A percentile compares a stretch with the other conserved stretches of the same genome.
phyloP scores from a whole-genome alignment of 2,797 vertebrate genomes.

The Melanotaenia boesemani region DNA sequence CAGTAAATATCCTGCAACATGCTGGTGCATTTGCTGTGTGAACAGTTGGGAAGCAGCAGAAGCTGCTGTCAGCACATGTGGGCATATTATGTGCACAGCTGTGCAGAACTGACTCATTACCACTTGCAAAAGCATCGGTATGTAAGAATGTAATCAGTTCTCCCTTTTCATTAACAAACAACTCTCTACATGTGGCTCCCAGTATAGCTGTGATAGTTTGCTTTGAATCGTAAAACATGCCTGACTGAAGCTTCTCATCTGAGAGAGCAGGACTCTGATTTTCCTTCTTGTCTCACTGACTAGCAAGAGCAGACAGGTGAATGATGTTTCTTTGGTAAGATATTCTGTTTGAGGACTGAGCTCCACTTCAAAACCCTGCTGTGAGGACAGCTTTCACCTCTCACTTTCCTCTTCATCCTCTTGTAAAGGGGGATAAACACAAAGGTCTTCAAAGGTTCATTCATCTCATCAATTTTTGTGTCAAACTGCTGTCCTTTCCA shows the following conservation, averaged over 20 bases:
- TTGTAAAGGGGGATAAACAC: slow-evolving; percentile 54
- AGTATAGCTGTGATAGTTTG: slow-evolving; percentile 26
- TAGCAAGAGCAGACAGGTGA: slow-evolving; percentile 62
- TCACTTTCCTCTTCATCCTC: slow-evolving; percentile 54
- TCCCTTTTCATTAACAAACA: slow-evolving; percentile 51
- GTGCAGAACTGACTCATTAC: slow-evolving; percentile 69
- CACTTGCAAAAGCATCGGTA: slow-evolving; percentile 56
- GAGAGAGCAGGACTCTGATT: slow-evolving; percentile 60
- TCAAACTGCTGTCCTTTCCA: slow-evolving; percentile 6
- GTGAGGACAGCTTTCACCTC: slow-evolving; percentile 69
- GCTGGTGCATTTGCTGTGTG: slow-evolving; percentile 41
- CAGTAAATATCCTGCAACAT: slow-evolving; percentile 18
- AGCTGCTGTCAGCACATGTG: slow-evolving; percentile 65
- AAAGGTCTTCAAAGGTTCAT: slow-evolving; percentile 67
- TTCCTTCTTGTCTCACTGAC: slow-evolving; percentile 49
- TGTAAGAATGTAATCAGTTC: slow-evolving; percentile 57
- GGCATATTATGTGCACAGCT: slow-evolving; percentile 68
- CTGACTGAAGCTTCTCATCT: slow-evolving; percentile 31
- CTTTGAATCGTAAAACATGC: slow-evolving; percentile 9
- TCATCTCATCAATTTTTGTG: slow-evolving; percentile 60
- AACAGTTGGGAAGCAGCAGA: slow-evolving; percentile 69
- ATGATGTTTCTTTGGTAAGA: slow-evolving; percentile 69
- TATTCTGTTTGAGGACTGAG: slow-evolving; percentile 81
- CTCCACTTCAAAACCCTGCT: slow-evolving; percentile 73
- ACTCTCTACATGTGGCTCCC: slow-evolving; percentile 19